These are phyloP conservation scores for Octodonta nipae DNA, from an alignment of 2,888 invertebrate species.

Conservation along the genomic window DNA sequence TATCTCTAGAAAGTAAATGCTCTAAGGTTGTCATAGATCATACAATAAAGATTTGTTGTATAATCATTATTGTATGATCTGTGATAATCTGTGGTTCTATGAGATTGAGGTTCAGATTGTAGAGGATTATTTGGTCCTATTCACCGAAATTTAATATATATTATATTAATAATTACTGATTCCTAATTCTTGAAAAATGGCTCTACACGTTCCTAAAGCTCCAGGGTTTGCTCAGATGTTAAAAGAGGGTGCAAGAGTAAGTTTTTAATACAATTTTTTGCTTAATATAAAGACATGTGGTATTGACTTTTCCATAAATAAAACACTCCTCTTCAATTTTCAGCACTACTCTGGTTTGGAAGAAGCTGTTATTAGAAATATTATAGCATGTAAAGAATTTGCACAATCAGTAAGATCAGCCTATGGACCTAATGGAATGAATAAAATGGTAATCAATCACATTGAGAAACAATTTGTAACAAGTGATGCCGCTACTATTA, in stretches of 20 bases:
- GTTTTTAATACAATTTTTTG: constrained; percentile 30
- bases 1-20: too few species aligned
- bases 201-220: constrained; percentile 90
- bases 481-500: constrained; percentile 96
- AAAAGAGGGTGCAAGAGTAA: constrained; percentile 88
- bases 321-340: constrained; percentile 8
- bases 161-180: too few species aligned
- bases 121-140: too few species aligned
- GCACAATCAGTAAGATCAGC: constrained; percentile 85
- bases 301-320: constrained; percentile 5
- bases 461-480: constrained; percentile 97
- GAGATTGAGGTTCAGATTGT: too few species aligned
- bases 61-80: too few species aligned
- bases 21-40: too few species aligned
- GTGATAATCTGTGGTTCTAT: too few species aligned
- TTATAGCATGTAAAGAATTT: constrained; percentile 90
- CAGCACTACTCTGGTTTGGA: constrained; percentile 81
- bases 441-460: constrained; percentile 99
- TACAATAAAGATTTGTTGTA: too few species aligned
- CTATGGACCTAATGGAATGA: constrained; percentile 97
- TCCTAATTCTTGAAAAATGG: constrained; percentile 72
- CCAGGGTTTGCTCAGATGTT: constrained; percentile 92
- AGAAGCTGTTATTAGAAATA: constrained; percentile 93
- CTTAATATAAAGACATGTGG: constrained; percentile 28
- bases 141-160: too few species aligned